Conservation (phyloP, 2,113 vertebrate species). For the Gavialis gangeticus region DNA sequence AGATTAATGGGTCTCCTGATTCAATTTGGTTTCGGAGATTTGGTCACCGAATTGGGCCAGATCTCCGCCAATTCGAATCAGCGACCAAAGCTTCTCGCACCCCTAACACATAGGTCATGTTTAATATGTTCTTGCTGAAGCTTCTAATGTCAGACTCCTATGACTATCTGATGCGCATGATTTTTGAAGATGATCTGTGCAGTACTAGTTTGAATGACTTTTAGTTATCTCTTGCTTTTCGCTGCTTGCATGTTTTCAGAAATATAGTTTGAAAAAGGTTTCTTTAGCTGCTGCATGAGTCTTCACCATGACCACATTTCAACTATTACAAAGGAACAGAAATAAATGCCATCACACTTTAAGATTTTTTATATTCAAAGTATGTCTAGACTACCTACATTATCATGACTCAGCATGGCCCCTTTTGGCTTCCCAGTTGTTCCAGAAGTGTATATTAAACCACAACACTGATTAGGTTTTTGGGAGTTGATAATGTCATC, state of each 20-base stretch:
- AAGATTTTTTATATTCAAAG: neutral
- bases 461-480: slow-evolving; percentile 88
- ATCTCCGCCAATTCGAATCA: too few species aligned
- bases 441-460: slow-evolving; percentile 89
- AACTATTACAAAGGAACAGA: neutral
- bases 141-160: neutral
- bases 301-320: neutral
- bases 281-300: neutral
- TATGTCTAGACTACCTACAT: slow-evolving; percentile 75
- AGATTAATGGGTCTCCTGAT: too few species aligned
- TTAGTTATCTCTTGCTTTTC: neutral
- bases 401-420: slow-evolving; percentile 94
- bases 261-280: neutral
- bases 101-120: neutral
- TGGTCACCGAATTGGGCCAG: too few species aligned
- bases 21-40: too few species aligned
- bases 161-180: neutral
- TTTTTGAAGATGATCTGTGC: neutral
- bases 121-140: neutral
- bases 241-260: neutral
- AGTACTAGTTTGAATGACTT: neutral
- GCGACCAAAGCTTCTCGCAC: too few species aligned
- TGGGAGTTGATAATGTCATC: slow-evolving; percentile 82
- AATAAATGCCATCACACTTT: neutral
- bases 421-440: slow-evolving; percentile 91